These are phyloP conservation scores for Dicrurus megarhynchus DNA, from an alignment of 2,113 vertebrate species.

Conservation along the genomic window DNA sequence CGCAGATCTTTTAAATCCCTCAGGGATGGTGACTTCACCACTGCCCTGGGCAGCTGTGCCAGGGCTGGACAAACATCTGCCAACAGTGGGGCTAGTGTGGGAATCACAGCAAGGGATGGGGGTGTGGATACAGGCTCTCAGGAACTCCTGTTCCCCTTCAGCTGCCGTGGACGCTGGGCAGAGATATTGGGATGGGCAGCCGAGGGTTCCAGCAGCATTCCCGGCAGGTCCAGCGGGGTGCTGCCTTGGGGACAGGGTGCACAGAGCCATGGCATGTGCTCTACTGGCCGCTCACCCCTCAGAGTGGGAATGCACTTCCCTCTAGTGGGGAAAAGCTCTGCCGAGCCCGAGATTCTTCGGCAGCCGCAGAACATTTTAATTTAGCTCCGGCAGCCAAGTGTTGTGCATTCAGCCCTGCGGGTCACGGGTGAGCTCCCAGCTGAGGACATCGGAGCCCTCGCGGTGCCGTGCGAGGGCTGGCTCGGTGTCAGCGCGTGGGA, in stretches of 20 bases:
- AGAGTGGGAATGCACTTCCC: constrained; percentile 54
- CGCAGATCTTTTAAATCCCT: not conserved
- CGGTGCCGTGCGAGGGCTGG: rapidly evolving
- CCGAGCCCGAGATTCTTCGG: not conserved
- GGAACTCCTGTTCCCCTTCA: not conserved
- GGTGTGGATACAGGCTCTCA: rapidly evolving
- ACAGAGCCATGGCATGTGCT: not conserved
- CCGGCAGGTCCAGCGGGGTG: not conserved
- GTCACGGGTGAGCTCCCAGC: not conserved
- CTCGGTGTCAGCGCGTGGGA: rapidly evolving
- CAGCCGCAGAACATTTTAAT: not conserved
- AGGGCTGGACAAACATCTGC: not conserved
- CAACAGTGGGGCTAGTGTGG: rapidly evolving
- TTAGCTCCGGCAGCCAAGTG: not conserved
- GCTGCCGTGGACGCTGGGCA: not conserved
- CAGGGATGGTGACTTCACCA: no score
- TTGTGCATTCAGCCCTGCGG: not conserved
- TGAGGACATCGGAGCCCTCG: not conserved
- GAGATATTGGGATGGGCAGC: rapidly evolving
- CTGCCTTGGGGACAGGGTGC: rapidly evolving
- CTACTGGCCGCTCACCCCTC: not conserved
- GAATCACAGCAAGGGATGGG: no score
- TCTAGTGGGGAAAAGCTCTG: constrained; percentile 53
- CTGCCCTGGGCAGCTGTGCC: not conserved
- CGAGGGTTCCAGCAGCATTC: not conserved